These are phyloP conservation scores for Belonocnema kinseyi DNA, from an alignment of 1,140 invertebrate species.

Conservation along the genomic window DNA sequence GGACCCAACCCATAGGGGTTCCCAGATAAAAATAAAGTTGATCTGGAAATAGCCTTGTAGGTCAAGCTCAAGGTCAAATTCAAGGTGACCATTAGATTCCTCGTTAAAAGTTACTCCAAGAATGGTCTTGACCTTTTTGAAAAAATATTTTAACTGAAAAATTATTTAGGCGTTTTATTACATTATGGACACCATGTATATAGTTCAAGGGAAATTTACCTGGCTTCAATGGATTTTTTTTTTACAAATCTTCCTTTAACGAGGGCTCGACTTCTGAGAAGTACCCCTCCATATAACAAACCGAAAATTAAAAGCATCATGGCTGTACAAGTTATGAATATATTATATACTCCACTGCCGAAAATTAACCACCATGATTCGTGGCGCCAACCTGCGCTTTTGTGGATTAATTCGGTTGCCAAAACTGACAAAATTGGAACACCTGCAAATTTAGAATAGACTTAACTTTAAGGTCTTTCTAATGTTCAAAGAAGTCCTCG, in stretches of 20 bases:
- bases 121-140: too few species aligned
- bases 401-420: slow-evolving; percentile 77
- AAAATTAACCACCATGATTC: slow-evolving; percentile 78
- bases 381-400: slow-evolving; percentile 74
- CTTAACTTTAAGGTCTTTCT: background rate
- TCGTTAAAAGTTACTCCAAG: too few species aligned
- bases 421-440: slow-evolving; percentile 78
- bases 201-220: slow-evolving; percentile 54
- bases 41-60: too few species aligned
- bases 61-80: too few species aligned
- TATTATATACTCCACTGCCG: slow-evolving; percentile 77
- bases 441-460: slow-evolving; percentile 61
- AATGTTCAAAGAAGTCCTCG: background rate
- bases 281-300: slow-evolving; percentile 75
- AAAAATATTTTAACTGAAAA: too few species aligned
- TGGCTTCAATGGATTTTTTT: slow-evolving; percentile 67
- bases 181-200: too few species aligned
- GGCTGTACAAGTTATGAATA: slow-evolving; percentile 76
- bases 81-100: too few species aligned
- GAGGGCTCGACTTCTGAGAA: slow-evolving; percentile 74
- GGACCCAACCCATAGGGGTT: too few species aligned
- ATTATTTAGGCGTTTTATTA: too few species aligned
- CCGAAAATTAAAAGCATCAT: slow-evolving; percentile 76
- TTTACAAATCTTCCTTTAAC: slow-evolving; percentile 69
- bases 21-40: too few species aligned